A percentile compares a stretch with the other conserved stretches of the same genome.
phyloP scores from a whole-genome alignment of 64 coral and sea anemone species.

The Acropora tenuis region DNA sequence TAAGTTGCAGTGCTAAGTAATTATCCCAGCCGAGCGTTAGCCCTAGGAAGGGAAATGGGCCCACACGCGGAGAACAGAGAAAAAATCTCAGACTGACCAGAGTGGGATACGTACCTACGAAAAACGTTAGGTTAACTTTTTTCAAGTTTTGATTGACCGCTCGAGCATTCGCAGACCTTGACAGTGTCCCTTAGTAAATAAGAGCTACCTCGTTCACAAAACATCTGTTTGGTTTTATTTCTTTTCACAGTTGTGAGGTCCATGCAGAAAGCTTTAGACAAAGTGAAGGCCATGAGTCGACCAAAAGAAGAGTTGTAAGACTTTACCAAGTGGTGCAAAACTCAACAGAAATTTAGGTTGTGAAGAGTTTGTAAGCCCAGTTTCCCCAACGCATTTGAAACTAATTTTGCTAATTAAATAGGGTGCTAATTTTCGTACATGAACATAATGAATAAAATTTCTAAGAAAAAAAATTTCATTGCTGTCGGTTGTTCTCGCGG shows the following conservation, averaged over 20 bases:
- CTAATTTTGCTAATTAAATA: not conserved
- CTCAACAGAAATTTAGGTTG: not conserved
- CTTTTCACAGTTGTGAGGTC: slow-evolving; percentile 60
- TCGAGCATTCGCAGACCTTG: no score
- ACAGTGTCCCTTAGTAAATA: no score
- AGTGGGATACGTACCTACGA: no score
- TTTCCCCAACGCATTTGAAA: not conserved
- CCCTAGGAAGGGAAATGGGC: no score
- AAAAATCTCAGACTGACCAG: no score
- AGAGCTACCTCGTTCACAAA: no score
- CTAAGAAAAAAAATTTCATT: not conserved
- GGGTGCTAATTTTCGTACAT: slow-evolving; percentile 17
- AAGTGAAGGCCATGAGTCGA: slow-evolving; percentile 72
- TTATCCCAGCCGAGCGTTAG: no score
- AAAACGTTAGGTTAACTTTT: no score
- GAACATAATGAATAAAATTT: not conserved
- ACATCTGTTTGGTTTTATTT: not conserved
- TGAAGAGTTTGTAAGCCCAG: not conserved
- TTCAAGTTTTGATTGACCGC: no score
- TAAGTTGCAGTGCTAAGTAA: no score
- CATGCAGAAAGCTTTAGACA: slow-evolving; percentile 74
- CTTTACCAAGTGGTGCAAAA: not conserved
- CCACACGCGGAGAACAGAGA: no score
- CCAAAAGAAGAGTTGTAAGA: slow-evolving; percentile 50
- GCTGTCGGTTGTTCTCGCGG: not conserved